Percentiles rank a stretch among this genome's conserved stretches.
phyloP scores from a whole-genome alignment of 2,113 vertebrate genomes.

The Conger conger region DNA sequence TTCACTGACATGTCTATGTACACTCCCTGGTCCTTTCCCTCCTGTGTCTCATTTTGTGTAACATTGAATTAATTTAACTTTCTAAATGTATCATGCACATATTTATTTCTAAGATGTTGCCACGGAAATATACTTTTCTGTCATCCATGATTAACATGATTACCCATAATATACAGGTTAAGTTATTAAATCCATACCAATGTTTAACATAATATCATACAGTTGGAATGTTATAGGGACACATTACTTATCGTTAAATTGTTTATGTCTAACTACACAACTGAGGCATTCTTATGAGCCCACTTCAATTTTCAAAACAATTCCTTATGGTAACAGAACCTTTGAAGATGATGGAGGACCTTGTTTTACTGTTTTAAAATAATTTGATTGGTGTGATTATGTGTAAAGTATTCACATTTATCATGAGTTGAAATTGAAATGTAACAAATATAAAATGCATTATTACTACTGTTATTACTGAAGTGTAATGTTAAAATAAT shows the following conservation, averaged over 20 bases:
- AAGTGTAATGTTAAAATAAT: neutral
- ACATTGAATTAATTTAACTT: neutral
- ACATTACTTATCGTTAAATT: neutral
- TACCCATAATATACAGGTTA: neutral
- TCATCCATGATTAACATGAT: neutral
- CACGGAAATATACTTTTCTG: neutral
- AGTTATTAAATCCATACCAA: neutral
- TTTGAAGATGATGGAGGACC: neutral
- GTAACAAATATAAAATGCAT: neutral
- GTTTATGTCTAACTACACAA: neutral
- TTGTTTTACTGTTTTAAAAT: neutral
- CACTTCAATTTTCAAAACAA: neutral
- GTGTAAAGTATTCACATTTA: neutral
- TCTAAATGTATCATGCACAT: neutral
- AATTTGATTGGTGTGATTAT: neutral
- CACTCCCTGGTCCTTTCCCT: neutral
- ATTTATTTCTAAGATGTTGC: neutral
- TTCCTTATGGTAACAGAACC: neutral
- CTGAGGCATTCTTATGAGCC: neutral
- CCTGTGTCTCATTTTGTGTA: neutral
- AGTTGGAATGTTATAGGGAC: neutral
- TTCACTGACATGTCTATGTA: too few species aligned
- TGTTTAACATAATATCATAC: neutral
- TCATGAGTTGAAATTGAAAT: neutral
- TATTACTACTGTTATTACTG: neutral